Percentiles rank a stretch among this genome's conserved stretches.
phyloP scores from a whole-genome alignment of 1,140 invertebrate species.

The Uloborus diversus region DNA sequence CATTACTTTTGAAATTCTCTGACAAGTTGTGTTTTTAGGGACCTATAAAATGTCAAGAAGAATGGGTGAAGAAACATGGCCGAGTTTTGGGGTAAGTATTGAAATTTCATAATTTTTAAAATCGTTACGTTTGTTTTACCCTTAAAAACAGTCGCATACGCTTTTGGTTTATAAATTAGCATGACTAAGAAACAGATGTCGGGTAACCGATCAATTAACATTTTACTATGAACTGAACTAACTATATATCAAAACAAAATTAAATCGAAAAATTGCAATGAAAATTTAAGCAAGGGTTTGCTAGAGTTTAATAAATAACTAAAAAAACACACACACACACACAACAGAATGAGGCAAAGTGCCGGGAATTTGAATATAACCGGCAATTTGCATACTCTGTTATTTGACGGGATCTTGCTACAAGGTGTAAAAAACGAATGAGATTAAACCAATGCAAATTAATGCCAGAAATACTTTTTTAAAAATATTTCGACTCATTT shows the following conservation, averaged over 20 bases:
- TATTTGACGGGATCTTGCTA: neutral
- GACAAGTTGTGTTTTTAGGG: conserved; percentile 4
- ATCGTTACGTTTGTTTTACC: neutral
- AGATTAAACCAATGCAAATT: too few species aligned
- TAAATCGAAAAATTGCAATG: neutral
- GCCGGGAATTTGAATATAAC: too few species aligned
- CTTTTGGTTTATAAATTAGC: neutral
- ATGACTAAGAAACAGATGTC: neutral
- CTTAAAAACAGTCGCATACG: neutral
- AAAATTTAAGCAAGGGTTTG: neutral
- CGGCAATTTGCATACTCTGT: too few species aligned
- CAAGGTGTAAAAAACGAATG: too few species aligned
- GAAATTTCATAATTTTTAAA: neutral
- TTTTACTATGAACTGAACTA: neutral
- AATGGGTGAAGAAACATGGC: conserved; percentile 64
- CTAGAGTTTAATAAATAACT: too few species aligned
- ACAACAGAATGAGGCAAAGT: too few species aligned
- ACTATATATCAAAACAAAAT: neutral
- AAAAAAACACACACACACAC: too few species aligned
- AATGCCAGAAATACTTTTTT: neutral
- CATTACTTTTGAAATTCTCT: neutral
- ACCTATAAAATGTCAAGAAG: conserved; percentile 22
- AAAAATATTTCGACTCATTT: neutral
- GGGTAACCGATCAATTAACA: neutral
- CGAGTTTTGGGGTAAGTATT: conserved; percentile 61